Evolutionary conservation across 2,797 vertebrate genomes (phyloP).

Genomic region (Enteromius afrohamiltoni): DNA sequence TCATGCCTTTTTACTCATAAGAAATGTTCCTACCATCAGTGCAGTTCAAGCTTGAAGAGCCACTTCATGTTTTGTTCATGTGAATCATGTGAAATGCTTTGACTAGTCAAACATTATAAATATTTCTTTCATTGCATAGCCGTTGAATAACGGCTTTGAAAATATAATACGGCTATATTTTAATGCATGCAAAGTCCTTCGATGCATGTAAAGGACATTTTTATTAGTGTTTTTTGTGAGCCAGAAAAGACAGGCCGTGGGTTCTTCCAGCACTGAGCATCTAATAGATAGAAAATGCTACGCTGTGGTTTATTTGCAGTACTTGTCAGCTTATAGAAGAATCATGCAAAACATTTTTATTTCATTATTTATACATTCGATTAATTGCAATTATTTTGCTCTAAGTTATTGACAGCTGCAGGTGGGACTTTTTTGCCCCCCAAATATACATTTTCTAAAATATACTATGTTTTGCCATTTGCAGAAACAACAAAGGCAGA

Average conservation of each 20-base stretch:
- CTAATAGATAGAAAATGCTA: background rate
- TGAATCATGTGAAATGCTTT: background rate
- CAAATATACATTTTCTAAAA: background rate
- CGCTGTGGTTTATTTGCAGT: background rate
- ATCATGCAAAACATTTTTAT: background rate
- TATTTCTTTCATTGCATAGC: background rate
- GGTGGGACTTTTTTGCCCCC: background rate
- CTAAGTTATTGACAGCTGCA: slow-evolving; percentile 3
- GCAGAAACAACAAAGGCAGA: slow-evolving; percentile 94
- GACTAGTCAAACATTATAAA: background rate
- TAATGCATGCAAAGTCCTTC: background rate
- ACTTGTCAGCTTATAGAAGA: background rate
- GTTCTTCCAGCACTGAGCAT: background rate
- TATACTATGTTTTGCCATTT: slow-evolving; percentile 51
- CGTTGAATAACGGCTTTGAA: background rate
- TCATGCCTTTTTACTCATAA: slow-evolving; percentile 4
- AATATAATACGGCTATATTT: background rate
- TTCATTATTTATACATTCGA: background rate
- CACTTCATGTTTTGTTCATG: background rate
- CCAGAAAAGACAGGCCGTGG: background rate
- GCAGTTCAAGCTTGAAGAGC: slow-evolving; percentile 3
- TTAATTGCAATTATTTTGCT: background rate
- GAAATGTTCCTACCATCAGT: background rate
- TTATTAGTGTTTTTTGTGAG: background rate
- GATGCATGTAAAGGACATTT: background rate